phyloP scores from a whole-genome alignment of 2,888 invertebrate genomes.

The Danaus chrysippus region DNA sequence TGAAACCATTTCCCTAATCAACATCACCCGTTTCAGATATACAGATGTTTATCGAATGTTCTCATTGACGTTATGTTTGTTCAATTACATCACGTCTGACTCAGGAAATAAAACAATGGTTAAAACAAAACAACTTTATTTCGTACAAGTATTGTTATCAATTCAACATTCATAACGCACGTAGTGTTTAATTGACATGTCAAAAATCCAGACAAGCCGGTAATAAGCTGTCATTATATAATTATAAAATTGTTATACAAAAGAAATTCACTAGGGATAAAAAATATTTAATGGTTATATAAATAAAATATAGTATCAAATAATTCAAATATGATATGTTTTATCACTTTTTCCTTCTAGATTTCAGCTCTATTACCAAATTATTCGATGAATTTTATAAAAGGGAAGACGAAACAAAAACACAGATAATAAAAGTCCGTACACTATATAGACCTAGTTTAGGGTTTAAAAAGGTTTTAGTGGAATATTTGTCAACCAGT shows the following conservation, averaged over 20 bases:
- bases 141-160: constrained; percentile 57
- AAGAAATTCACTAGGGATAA: background rate
- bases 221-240: constrained; percentile 9
- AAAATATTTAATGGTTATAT: background rate
- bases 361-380: background rate
- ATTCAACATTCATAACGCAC: constrained; percentile 41
- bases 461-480: too few species aligned
- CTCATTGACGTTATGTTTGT: constrained; percentile 17
- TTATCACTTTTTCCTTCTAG: background rate
- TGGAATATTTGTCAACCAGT: too few species aligned
- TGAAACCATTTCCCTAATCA: constrained; percentile 38
- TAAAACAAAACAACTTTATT: constrained; percentile 67
- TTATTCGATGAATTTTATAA: background rate
- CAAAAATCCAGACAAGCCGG: constrained; percentile 9
- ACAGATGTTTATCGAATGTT: constrained; percentile 40
- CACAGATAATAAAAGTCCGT: too few species aligned
- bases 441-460: too few species aligned
- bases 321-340: constrained; percentile 1
- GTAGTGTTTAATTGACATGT: constrained; percentile 29
- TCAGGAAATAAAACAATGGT: constrained; percentile 28
- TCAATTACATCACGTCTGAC: constrained; percentile 8
- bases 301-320: background rate
- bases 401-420: background rate
- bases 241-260: background rate
- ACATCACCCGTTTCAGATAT: constrained; percentile 42